phyloP scores from a whole-genome alignment of 2,888 invertebrate genomes.

The Terebella lapidaria region DNA sequence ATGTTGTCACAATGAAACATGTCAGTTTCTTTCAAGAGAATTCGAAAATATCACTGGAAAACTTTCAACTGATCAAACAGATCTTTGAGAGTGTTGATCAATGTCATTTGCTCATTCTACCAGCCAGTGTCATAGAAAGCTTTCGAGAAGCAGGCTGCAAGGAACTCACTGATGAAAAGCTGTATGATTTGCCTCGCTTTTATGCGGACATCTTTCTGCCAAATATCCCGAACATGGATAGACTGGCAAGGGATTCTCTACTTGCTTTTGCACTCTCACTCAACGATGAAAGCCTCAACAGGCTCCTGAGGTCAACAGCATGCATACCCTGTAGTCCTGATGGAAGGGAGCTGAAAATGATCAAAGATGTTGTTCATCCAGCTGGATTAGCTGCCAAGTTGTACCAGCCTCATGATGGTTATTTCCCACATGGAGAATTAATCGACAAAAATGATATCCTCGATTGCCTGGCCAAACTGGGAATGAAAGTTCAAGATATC shows the following conservation, averaged over 20 bases:
- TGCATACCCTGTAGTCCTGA: conserved; percentile 31
- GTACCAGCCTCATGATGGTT: conserved; percentile 26
- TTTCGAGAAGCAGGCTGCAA: conserved; percentile 2
- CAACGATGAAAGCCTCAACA: conserved; percentile 26
- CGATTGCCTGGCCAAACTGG: conserved; percentile 20
- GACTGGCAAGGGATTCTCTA: conserved; percentile 17
- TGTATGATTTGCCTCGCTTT: conserved; percentile 18
- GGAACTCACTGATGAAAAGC: conserved; percentile 11
- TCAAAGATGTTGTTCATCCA: conserved; percentile 30
- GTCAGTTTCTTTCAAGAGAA: conserved; percentile 20
- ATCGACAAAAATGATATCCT: conserved; percentile 6
- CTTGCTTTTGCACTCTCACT: conserved; percentile 28
- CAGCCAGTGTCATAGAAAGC: conserved; percentile 11
- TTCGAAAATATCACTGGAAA: too few species aligned
- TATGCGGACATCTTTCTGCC: conserved; percentile 27
- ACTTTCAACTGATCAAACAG: background rate
- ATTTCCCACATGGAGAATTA: conserved; percentile 27
- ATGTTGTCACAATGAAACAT: conserved; percentile 10
- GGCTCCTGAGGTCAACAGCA: conserved; percentile 17
- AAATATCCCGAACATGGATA: conserved; percentile 15
- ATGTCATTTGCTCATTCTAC: conserved; percentile 6
- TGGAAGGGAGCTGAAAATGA: conserved; percentile 21
- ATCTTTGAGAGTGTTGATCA: background rate
- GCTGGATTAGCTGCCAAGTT: conserved; percentile 21
- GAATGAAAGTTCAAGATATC: conserved; percentile 25